These are phyloP conservation scores for Xestia sexstrigata DNA, from an alignment of 2,888 invertebrate genomes.

Conservation along the genomic window DNA sequence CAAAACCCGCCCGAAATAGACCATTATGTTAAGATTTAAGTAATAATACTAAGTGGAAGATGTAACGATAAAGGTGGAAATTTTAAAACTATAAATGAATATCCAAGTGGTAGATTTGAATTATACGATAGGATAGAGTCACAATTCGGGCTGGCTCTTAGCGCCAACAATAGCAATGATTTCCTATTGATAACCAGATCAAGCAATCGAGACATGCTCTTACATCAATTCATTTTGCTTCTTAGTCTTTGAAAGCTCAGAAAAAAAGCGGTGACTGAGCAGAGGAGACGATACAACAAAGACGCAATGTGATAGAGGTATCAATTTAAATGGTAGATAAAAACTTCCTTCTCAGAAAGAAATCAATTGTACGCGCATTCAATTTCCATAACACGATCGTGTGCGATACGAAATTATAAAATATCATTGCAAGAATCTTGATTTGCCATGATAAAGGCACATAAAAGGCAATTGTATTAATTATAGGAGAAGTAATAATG, in stretches of 20 bases:
- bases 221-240: slow-evolving; percentile 58
- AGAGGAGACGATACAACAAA: slow-evolving; percentile 15
- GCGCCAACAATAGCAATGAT: slow-evolving; percentile 69
- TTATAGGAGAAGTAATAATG: slow-evolving; percentile 15
- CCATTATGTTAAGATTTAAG: slow-evolving; percentile 57
- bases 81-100: slow-evolving; percentile 56
- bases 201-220: slow-evolving; percentile 62
- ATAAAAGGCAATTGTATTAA: slow-evolving; percentile 23
- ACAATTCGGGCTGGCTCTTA: slow-evolving; percentile 64
- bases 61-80: slow-evolving; percentile 52
- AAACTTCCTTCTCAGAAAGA: slow-evolving; percentile 13
- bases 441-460: slow-evolving; percentile 32
- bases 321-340: slow-evolving; percentile 12
- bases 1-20: slow-evolving; percentile 49
- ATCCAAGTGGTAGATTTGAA: slow-evolving; percentile 45
- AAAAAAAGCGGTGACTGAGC: slow-evolving; percentile 45
- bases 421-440: slow-evolving; percentile 29
- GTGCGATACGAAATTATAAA: slow-evolving; percentile 9
- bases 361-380: slow-evolving; percentile 19
- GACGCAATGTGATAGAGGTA: slow-evolving; percentile 3
- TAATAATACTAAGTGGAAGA: slow-evolving; percentile 58
- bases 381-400: slow-evolving; percentile 19
- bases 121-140: slow-evolving; percentile 55
- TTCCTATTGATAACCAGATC: slow-evolving; percentile 68
- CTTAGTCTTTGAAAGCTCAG: slow-evolving; percentile 41